Evolutionary conservation across 2,888 invertebrate species (phyloP).

Genomic region (Mythimna loreyi): DNA sequence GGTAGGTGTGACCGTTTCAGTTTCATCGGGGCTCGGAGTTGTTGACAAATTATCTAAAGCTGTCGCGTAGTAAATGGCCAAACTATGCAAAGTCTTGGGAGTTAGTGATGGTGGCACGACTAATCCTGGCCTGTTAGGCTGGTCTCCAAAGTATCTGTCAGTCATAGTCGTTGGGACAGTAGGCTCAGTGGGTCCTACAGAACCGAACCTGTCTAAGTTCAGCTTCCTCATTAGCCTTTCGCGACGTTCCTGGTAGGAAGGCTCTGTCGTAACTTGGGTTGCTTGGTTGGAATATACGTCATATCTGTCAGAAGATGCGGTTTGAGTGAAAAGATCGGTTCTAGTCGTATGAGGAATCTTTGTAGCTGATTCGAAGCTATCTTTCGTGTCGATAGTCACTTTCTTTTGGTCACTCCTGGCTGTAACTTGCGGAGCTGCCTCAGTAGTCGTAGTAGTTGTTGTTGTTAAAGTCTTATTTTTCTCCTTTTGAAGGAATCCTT

Average conservation of each 20-base stretch:
- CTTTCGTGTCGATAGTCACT: constrained; percentile 75
- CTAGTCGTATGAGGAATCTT: constrained; percentile 83
- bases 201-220: constrained; percentile 88
- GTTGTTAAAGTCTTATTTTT: constrained; percentile 79
- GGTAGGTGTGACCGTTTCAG: constrained; percentile 76
- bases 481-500: constrained; percentile 82
- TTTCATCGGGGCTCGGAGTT: constrained; percentile 79
- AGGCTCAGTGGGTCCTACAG: constrained; percentile 88
- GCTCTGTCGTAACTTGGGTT: constrained; percentile 77
- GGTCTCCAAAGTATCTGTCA: constrained; percentile 86
- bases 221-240: constrained; percentile 93
- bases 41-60: constrained; percentile 91
- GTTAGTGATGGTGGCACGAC: constrained; percentile 94
- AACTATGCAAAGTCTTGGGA: constrained; percentile 94
- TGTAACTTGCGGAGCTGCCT: constrained; percentile 73
- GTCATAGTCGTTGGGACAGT: constrained; percentile 81
- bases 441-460: constrained; percentile 69
- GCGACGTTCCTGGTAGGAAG: constrained; percentile 92
- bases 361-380: constrained; percentile 83
- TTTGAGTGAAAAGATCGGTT: constrained; percentile 70
- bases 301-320: constrained; percentile 76
- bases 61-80: constrained; percentile 95
- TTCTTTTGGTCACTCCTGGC: constrained; percentile 73
- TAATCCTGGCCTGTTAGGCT: constrained; percentile 91
- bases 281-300: constrained; percentile 73